Evolutionary conservation across 2,113 vertebrate genomes (phyloP), one percentile per base, ranked within the genome.

Genomic region (Nesoenas mayeri): DNA sequence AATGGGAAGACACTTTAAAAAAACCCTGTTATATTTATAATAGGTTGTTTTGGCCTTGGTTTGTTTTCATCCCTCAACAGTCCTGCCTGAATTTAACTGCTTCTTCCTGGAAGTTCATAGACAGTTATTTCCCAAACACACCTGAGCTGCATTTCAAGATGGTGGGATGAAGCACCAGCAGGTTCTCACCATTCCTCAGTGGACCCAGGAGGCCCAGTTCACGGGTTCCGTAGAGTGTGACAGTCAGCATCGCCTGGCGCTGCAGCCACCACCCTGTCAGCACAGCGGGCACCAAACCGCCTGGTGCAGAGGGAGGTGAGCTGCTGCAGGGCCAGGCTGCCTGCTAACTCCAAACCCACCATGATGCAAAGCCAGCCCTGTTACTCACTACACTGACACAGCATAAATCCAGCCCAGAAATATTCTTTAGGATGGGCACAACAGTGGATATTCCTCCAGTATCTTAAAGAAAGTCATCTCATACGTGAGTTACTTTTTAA

Each of bases 231-330:
- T 1, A 10, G 0, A 36, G 56, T 48, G 36, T 25, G 4, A 2
- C 29, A 15, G 36, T 5, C 54, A 20, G 61, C 54, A 48, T 1
- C 12, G 3, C 5, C 0, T 31, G 60, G 36, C 19, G 5, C 69
- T 32, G 71, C 42, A 40, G 64, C 77, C 50, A 4, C 0, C 3
- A 6, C 25, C 38, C 61, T 6, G 50, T 5, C 10, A 10, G 2
- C 1, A 34, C 6, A 26, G 61, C 56, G 32, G 0, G 6, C 1
- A 25, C 50, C 42, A 3, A 11, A 10, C 21, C 3, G 65, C 4
- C 48, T 5, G 1, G 38, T 8, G 54, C 51, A 61, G 72, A 21
- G 22, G 28, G n/a, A 60, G 32, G 51, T 1, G 2, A 10, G 25
- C 48, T 31, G 1, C 50, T 15, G n/a, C 38, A 53, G 26, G 36